phyloP scores from a whole-genome alignment of 2,113 vertebrate genomes.

The Gymnocephalus cernua region DNA sequence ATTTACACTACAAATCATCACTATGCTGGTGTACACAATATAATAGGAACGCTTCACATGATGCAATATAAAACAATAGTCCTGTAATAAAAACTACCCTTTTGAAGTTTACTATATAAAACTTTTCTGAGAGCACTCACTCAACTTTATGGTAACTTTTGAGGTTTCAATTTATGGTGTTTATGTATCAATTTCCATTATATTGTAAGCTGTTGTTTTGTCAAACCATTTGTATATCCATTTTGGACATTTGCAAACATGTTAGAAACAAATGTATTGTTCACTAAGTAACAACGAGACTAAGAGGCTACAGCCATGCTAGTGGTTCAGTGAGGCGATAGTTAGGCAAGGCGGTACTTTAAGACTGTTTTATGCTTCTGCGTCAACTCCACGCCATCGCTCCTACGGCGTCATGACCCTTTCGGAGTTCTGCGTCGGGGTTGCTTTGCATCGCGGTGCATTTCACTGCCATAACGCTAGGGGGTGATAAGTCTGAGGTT shows the following conservation, averaged over 20 bases:
- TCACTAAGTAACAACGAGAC: background rate
- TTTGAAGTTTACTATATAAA: background rate
- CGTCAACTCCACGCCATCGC: too few relatives aligned
- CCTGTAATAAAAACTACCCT: slow-evolving; percentile 25
- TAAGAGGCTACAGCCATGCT: background rate
- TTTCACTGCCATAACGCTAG: too few relatives aligned
- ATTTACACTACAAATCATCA: slow-evolving; percentile 49
- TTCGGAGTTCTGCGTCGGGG: too few relatives aligned
- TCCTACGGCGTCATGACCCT: too few relatives aligned
- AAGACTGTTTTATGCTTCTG: too few relatives aligned
- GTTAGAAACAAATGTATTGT: background rate
- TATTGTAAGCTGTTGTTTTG: background rate
- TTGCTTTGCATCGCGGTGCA: too few relatives aligned
- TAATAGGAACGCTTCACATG: slow-evolving; percentile 39
- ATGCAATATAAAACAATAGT: slow-evolving; percentile 42
- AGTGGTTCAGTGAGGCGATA: background rate
- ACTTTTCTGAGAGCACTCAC: background rate
- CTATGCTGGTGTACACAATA: background rate
- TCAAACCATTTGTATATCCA: background rate
- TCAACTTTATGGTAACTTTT: background rate
- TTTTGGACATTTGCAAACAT: background rate
- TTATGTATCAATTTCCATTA: background rate
- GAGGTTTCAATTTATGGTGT: slow-evolving; percentile 8
- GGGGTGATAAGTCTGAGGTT: too few relatives aligned
- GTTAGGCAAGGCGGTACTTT: background rate